Conservation (phyloP, 2,113 vertebrate species). For the Rafetus swinhoei region DNA sequence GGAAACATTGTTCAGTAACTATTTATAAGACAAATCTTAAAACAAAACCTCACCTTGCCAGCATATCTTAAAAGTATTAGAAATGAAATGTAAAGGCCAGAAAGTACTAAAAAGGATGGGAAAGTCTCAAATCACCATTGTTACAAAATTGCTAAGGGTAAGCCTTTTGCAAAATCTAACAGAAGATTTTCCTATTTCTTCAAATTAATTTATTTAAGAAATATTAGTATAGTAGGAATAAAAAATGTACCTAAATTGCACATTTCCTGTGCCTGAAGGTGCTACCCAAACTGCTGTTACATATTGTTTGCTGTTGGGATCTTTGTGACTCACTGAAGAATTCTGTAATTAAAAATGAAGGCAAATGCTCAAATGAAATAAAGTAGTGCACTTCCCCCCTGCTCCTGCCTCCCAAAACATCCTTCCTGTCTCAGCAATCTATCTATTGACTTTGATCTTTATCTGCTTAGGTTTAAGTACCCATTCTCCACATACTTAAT, state of each 20-base stretch:
- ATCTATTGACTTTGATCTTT: too few species aligned
- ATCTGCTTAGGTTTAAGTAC: too few species aligned
- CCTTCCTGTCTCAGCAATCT: too few species aligned
- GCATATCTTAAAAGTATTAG: not conserved
- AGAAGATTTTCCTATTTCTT: not conserved
- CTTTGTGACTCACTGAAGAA: conserved; percentile 75
- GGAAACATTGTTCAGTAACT: not conserved
- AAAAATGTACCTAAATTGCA: conserved; percentile 76
- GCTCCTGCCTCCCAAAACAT: too few species aligned
- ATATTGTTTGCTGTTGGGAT: not conserved
- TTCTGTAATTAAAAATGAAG: conserved; percentile 56
- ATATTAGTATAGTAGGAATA: not conserved
- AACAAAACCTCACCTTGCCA: not conserved
- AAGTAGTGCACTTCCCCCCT: not conserved
- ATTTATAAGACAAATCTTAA: not conserved
- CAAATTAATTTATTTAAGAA: not conserved
- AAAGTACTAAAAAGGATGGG: not conserved
- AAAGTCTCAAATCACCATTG: not conserved
- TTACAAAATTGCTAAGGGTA: not conserved
- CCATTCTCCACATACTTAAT: too few species aligned
- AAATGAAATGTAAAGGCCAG: not conserved
- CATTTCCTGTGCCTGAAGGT: conserved; percentile 28
- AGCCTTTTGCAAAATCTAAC: not conserved
- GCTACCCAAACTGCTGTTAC: conserved; percentile 72
- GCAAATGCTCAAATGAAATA: not conserved